Evolutionary conservation across 2,113 vertebrate species (phyloP), one percentile per base, ranked within the genome.

Genomic region (Nycticorax nycticorax): DNA sequence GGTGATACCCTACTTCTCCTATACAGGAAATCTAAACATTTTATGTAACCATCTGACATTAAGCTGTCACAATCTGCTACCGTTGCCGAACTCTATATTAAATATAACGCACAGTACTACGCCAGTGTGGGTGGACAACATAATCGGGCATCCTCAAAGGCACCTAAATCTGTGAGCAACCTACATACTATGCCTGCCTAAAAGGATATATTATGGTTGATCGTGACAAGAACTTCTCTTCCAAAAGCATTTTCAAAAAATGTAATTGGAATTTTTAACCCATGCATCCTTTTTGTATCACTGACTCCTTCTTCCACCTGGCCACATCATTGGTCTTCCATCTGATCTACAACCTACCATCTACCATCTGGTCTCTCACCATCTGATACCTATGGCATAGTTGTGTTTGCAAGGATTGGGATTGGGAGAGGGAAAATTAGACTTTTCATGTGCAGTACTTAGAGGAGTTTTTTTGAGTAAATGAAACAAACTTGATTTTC

Each of bases 81-180:
- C 89, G 68, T 39, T 75, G 43, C 56, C 8, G 68, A 91, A 88
- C 56, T 88, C 75, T 76, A 7, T 43, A 62, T 97, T 85, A 94
- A 92, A 88, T 88, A 74, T 89, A 93, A 72, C 71, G 26, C 79
- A 69, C 41, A 66, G 67, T 35, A 80, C 89, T 90, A 80, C 0
- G 1, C 64, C 63, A 41, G 50, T 89, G 97, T 97, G 90, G 97
- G 96, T 91, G 96, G 94, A 97, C 95, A 96, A 80, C 72, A 93
- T 88, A 95, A 96, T 95, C 35, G 62, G 89, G 90, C 87, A 95
- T 86, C 89, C 77, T 97, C 88, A 57, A 85, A 91, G 73, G 35
- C 73, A 92, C 48, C 92, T 95, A 95, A 91, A 96, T 94, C 63
- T 96, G 95, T 77, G 57, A 92, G 83, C 97, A 96, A 64, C 91